Evolutionary conservation across 1,140 invertebrate species (phyloP), one percentile per base, ranked within the genome.

Genomic region (Arctopsyche grandis): DNA sequence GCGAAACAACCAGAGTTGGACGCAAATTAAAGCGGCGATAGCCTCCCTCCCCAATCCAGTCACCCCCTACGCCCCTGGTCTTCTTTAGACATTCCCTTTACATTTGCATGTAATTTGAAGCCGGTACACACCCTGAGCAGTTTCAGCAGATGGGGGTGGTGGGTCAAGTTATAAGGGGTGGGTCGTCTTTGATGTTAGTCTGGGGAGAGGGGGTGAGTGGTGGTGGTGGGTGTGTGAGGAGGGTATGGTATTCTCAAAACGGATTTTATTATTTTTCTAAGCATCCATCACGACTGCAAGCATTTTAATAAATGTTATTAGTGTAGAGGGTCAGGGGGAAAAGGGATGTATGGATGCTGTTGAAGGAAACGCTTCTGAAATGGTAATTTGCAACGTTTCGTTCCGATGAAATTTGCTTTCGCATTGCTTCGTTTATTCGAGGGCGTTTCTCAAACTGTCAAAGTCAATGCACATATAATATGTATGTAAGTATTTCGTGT

Each of bases 81-180:
- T 16, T 26, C 29, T 63, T 76, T 16, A 58, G 12, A 48, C 78
- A 66, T 78, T 78, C 73, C 78, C 73, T 58, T 76, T 26, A 52
- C 75, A 80, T 80, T 82, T 82, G 76, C 78, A 79, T 82, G 79
- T 80, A 82, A 80, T 82, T 82, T 80, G 76, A 82, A 79, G 73
- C 75, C 21, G 43, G 38, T 24, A 1, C 63, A 21, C 22, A 26
- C 7, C n/a, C 14, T 46, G 44, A 46, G n/a, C 16, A 16, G 12
- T 66, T 26, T 66, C 60, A 66, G 60, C 1, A 16, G 29, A 71
- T 1, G 69, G 52, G 14, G 22, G 19, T 7, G 74, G 52, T n/a
- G 38, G 70, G 16, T n/a, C 29, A 16, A 29, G 12, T 70, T 16
- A n/a, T 19, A 24, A 58, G 77, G 80, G 56, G 60, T 74, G 79